Conservation (phyloP, 2,888 invertebrate genomes). For the Rotaria socialis region DNA sequence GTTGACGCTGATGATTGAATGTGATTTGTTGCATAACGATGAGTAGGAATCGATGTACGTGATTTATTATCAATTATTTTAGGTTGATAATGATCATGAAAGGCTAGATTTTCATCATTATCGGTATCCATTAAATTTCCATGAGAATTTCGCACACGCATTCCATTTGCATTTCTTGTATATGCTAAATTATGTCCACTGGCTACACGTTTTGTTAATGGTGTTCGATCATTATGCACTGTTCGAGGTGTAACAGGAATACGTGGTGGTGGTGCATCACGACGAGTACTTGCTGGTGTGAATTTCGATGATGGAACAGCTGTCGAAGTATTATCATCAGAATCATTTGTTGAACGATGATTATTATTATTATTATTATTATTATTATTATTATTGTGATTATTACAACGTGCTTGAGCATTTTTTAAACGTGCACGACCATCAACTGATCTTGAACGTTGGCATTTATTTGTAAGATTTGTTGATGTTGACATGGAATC, state of each 20-base stretch:
- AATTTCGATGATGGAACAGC: not conserved
- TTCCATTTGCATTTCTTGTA: not conserved
- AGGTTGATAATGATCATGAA: slow-evolving; percentile 12
- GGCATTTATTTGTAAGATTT: not conserved
- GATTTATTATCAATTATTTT: slow-evolving; percentile 6
- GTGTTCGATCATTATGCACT: not conserved
- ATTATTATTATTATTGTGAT: not conserved
- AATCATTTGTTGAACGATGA: not conserved
- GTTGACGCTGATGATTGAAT: slow-evolving; percentile 24
- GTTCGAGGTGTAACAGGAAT: not conserved
- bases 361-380: too few relatives aligned
- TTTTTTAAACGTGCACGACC: not conserved
- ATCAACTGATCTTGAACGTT: slow-evolving; percentile 33
- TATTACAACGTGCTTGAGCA: not conserved
- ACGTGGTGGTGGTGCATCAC: not conserved
- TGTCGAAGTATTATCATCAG: not conserved
- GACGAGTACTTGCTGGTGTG: not conserved
- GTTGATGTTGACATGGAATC: not conserved
- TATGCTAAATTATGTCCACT: not conserved
- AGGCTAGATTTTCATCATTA: slow-evolving; percentile 5
- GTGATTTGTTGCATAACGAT: not conserved
- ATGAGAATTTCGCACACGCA: not conserved
- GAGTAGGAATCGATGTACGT: not conserved
- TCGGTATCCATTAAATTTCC: slow-evolving; percentile 6
- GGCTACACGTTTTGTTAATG: not conserved